Conservation (phyloP, 2,888 invertebrate genomes). For the Syritta pipiens region DNA sequence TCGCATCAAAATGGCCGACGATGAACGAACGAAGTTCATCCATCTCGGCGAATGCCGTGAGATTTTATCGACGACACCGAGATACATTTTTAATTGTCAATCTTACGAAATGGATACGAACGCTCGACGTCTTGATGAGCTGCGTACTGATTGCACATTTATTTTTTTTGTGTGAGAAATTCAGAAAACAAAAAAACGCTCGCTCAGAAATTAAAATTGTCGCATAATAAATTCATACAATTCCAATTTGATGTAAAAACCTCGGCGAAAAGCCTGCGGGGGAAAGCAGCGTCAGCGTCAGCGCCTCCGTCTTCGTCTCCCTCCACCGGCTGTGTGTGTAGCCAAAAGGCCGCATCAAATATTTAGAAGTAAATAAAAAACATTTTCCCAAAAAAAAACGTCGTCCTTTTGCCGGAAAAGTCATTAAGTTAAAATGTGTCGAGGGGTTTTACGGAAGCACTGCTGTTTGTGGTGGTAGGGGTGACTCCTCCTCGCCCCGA, state of each 20-base stretch:
- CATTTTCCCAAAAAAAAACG: slow-evolving; percentile 5
- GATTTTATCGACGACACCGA: not conserved
- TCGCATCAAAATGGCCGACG: no score
- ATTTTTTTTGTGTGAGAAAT: no score
- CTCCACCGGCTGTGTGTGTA: not conserved
- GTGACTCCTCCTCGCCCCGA: slow-evolving; percentile 1
- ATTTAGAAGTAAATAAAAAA: slow-evolving; percentile 64
- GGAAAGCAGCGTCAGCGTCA: not conserved
- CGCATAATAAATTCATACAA: slow-evolving; percentile 62
- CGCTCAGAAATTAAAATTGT: slow-evolving; percentile 49
- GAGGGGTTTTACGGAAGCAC: slow-evolving; percentile 16
- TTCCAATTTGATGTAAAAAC: slow-evolving; percentile 59
- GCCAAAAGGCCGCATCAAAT: slow-evolving; percentile 57
- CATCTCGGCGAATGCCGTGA: no score
- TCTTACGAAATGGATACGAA: slow-evolving; percentile 35
- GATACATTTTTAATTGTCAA: slow-evolving; percentile 60
- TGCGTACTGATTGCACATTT: no score
- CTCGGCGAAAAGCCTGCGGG: slow-evolving; percentile 9
- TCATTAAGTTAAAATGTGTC: slow-evolving; percentile 67
- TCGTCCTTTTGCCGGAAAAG: slow-evolving; percentile 59
- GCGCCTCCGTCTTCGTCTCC: not conserved
- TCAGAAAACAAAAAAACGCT: not conserved
- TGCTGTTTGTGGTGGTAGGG: not conserved
- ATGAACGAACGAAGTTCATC: no score
- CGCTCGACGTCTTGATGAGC: no score